These are phyloP conservation scores for Fulmarus glacialis DNA, from an alignment of 2,113 vertebrate species.

Conservation along the genomic window DNA sequence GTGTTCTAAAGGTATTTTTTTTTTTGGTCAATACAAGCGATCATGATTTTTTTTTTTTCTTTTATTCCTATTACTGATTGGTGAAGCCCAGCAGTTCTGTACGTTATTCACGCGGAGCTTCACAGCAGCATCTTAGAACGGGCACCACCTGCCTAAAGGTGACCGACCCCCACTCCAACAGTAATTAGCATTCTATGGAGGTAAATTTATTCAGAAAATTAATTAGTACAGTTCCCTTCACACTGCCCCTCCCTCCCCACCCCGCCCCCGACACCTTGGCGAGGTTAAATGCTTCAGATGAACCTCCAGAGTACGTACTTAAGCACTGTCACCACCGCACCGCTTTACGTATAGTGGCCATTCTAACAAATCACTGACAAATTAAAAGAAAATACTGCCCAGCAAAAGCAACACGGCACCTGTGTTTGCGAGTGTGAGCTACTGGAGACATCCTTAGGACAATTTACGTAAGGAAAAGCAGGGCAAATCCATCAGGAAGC, in stretches of 20 bases:
- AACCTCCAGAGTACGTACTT: background rate
- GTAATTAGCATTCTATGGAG: background rate
- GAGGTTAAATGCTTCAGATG: background rate
- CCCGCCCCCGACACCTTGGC: background rate
- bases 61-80: background rate
- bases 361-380: background rate
- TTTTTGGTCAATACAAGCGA: background rate
- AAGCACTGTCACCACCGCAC: background rate
- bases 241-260: background rate
- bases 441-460: background rate
- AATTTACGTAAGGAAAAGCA: background rate
- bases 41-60: background rate
- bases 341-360: fast-evolving
- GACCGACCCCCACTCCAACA: background rate
- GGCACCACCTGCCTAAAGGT: background rate
- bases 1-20: background rate
- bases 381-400: background rate
- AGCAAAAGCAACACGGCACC: constrained; percentile 29
- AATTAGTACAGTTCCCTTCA: background rate
- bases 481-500: constrained; percentile 26
- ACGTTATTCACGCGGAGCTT: background rate
- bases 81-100: background rate
- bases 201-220: background rate
- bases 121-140: background rate
- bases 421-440: background rate